Percentiles rank a stretch among this genome's conserved stretches.
These are phyloP conservation scores for Noctuana brunneofusca DNA, from an alignment of 2,888 invertebrate genomes.

Conservation along the genomic window DNA sequence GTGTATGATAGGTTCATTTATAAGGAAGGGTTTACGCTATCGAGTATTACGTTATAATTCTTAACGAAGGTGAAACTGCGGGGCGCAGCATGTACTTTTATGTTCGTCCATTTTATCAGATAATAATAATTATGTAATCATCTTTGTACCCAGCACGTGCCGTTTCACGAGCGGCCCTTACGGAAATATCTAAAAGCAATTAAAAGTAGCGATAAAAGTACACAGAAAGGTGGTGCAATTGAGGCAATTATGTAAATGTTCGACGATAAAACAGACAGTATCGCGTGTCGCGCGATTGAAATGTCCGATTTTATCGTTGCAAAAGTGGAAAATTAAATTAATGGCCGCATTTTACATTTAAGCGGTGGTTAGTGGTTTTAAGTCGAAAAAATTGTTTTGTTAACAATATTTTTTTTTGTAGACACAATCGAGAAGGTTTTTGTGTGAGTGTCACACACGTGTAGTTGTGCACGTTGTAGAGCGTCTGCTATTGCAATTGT, in stretches of 20 bases:
- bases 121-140: background rate
- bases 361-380: conserved; percentile 48
- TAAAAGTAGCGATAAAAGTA: conserved; percentile 28
- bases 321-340: conserved; percentile 69
- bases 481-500: no score
- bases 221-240: conserved; percentile 39
- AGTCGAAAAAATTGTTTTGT: conserved; percentile 43
- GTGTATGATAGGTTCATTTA: no score
- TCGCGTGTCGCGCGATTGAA: conserved; percentile 61
- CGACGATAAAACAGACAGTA: conserved; percentile 60
- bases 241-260: conserved; percentile 68
- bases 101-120: background rate
- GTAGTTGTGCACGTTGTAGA: no score
- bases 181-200: conserved; percentile 45
- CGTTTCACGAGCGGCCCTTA: conserved; percentile 38
- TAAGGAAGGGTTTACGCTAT: no score
- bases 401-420: conserved; percentile 8
- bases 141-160: background rate
- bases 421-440: background rate
- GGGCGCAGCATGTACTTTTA: no score
- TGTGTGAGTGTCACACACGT: no score
- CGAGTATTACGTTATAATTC: no score
- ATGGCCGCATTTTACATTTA: conserved; percentile 66
- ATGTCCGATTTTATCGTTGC: conserved; percentile 62
- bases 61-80: no score